Conservation (phyloP, 2,113 vertebrate genomes). For the Tamias sibiricus region DNA sequence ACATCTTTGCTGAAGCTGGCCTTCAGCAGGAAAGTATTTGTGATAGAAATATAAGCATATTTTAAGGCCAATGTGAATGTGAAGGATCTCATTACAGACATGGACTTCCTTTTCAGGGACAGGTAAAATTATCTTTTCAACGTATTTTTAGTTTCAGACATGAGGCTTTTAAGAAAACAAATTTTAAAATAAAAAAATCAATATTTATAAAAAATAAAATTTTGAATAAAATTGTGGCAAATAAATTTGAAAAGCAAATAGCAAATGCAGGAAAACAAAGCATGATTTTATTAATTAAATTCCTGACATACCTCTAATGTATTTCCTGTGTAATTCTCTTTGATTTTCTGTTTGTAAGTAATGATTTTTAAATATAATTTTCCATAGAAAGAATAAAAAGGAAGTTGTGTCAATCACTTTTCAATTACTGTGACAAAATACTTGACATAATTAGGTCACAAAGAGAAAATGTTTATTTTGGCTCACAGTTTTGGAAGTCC, state of each 20-base stretch:
- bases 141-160: background rate
- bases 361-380: background rate
- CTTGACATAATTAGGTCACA: background rate
- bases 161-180: conserved; percentile 16
- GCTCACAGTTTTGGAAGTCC: background rate
- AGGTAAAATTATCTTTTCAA: conserved; percentile 78
- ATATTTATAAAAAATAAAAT: conserved; percentile 15
- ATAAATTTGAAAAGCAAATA: background rate
- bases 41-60: background rate
- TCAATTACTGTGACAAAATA: background rate
- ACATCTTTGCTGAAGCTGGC: no score
- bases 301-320: background rate
- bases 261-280: background rate
- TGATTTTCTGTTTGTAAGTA: background rate
- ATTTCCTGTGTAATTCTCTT: background rate
- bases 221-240: background rate
- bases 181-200: background rate
- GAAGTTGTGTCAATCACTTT: background rate
- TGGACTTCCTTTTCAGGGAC: conserved; percentile 85
- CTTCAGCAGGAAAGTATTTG: background rate
- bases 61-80: background rate
- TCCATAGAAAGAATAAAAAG: background rate
- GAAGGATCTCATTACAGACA: conserved; percentile 71
- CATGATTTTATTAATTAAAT: background rate
- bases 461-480: background rate